Evolutionary conservation across 2,113 vertebrate species (phyloP).

Genomic region (Turdus rufiventris): DNA sequence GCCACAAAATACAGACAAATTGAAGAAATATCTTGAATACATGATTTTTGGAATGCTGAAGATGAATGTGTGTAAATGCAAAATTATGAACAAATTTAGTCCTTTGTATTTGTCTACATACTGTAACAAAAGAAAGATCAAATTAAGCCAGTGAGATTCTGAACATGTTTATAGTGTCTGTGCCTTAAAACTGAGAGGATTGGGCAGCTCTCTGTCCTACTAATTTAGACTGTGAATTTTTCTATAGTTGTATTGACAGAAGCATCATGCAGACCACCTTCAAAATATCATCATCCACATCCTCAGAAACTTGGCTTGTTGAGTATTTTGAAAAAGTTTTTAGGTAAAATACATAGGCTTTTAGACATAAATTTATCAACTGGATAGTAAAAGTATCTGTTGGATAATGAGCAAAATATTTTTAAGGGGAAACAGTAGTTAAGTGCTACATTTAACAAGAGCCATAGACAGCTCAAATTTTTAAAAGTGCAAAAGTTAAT

Average conservation of each 20-base stretch:
- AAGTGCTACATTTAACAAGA: neutral
- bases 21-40: neutral
- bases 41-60: neutral
- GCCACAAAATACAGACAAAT: slow-evolving; percentile 13
- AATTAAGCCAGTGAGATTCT: neutral
- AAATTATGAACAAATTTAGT: neutral
- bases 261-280: neutral
- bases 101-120: neutral
- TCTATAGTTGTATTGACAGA: neutral
- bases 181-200: neutral
- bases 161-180: neutral
- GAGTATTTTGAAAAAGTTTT: neutral
- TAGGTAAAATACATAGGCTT: neutral
- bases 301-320: neutral
- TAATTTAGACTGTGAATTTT: neutral
- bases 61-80: neutral
- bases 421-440: neutral
- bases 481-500: neutral
- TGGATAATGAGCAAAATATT: neutral
- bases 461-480: neutral
- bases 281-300: neutral
- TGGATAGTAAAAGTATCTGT: neutral
- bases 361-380: neutral
- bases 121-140: neutral
- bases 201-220: neutral